phyloP scores from a whole-genome alignment of 2,888 invertebrate species.

The Amiota communis region DNA sequence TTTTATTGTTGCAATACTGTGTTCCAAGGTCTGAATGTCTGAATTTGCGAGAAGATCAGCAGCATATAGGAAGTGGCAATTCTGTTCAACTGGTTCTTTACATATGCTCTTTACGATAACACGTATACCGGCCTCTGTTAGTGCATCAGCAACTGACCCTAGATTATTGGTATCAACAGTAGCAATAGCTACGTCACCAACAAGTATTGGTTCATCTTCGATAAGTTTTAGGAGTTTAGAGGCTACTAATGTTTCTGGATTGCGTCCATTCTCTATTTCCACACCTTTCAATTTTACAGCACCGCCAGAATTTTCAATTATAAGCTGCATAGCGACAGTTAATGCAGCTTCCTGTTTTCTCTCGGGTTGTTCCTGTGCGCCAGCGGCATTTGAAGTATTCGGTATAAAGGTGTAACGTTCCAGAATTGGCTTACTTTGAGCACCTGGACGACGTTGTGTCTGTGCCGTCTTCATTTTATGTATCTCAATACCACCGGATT shows the following conservation, averaged over 20 bases:
- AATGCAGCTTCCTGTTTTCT: conserved; percentile 79
- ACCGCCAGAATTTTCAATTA: conserved; percentile 83
- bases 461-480: conserved; percentile 91
- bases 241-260: conserved; percentile 79
- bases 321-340: conserved; percentile 80
- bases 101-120: conserved; percentile 78
- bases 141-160: conserved; percentile 73
- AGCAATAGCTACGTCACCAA: conserved; percentile 78
- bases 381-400: conserved; percentile 76
- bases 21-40: conserved; percentile 75
- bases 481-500: conserved; percentile 89
- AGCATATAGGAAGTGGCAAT: conserved; percentile 81
- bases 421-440: conserved; percentile 84
- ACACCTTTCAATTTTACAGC: conserved; percentile 81
- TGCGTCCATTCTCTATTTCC: conserved; percentile 78
- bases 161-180: conserved; percentile 74
- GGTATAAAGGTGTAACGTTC: conserved; percentile 90
- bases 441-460: conserved; percentile 85
- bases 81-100: conserved; percentile 77
- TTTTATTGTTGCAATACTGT: conserved; percentile 78
- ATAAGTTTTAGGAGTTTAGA: conserved; percentile 77
- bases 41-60: conserved; percentile 78
- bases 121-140: conserved; percentile 79
- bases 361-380: conserved; percentile 75
- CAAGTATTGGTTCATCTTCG: conserved; percentile 83